Evolutionary conservation across 2,888 invertebrate genomes (phyloP).

Genomic region (Erebia epiphron): DNA sequence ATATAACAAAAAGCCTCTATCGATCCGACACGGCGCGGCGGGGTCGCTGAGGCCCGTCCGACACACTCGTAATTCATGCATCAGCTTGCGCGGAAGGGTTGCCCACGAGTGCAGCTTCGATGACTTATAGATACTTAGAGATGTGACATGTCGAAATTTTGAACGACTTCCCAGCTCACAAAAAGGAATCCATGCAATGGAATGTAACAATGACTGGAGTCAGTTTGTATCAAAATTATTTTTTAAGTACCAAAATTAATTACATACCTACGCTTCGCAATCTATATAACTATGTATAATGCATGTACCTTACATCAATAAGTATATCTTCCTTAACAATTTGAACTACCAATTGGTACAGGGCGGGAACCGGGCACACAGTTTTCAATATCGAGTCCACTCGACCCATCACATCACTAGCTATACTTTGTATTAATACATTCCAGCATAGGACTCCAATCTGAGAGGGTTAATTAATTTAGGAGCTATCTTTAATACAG

Average conservation of each 20-base stretch:
- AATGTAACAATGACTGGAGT: background rate
- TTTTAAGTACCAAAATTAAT: no score
- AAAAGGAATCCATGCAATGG: background rate
- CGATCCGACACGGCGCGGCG: slow-evolving; percentile 60
- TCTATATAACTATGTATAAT: background rate
- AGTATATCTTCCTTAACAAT: background rate
- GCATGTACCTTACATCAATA: background rate
- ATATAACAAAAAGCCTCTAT: slow-evolving; percentile 79
- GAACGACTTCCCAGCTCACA: background rate
- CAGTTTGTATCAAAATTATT: no score
- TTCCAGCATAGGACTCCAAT: slow-evolving; percentile 70
- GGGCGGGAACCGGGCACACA: background rate
- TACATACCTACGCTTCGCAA: background rate
- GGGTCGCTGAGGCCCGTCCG: slow-evolving; percentile 58
- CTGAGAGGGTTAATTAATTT: slow-evolving; percentile 70
- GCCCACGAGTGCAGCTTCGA: slow-evolving; percentile 65
- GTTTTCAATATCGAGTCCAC: slow-evolving; percentile 4
- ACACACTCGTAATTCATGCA: slow-evolving; percentile 72
- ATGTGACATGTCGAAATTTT: slow-evolving; percentile 6
- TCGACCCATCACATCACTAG: slow-evolving; percentile 14
- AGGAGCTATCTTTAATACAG: slow-evolving; percentile 43
- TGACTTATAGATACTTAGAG: slow-evolving; percentile 64
- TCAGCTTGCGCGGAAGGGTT: slow-evolving; percentile 78
- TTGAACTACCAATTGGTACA: background rate
- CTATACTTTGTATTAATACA: slow-evolving; percentile 67